Evolutionary conservation across 2,797 vertebrate genomes (phyloP).

Genomic region (Molothrus aeneus): DNA sequence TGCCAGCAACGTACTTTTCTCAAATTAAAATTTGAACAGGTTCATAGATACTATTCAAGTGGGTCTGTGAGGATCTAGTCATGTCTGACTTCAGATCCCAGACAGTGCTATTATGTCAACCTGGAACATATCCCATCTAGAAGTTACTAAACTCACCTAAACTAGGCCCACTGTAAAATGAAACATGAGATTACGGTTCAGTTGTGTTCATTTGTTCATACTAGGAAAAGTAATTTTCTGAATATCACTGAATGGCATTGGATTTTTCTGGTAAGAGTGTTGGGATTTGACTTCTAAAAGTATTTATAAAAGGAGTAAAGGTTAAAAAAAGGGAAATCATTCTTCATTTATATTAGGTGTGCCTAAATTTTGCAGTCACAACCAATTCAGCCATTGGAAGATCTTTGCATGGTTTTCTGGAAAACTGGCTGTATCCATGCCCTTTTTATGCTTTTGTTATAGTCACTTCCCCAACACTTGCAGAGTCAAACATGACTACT

Average conservation of each 20-base stretch:
- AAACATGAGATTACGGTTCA: not conserved
- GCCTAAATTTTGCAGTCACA: not conserved
- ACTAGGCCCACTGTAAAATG: not conserved
- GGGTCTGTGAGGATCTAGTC: not conserved
- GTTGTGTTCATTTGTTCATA: not conserved
- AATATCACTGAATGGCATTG: not conserved
- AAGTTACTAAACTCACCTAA: not conserved
- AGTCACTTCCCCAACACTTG: not conserved
- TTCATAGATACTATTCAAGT: not conserved
- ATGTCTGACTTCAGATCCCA: not conserved
- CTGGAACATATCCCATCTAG: not conserved
- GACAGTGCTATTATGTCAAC: not conserved
- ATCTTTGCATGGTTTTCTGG: not conserved
- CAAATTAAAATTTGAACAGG: conserved; percentile 68
- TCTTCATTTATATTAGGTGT: not conserved
- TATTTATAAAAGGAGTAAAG: not conserved
- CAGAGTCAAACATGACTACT: not conserved
- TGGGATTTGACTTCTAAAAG: conserved; percentile 27
- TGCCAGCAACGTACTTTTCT: conserved; percentile 39
- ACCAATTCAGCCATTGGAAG: not conserved
- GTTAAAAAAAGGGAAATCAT: not conserved
- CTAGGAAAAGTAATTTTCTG: not conserved
- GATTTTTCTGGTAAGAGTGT: not conserved
- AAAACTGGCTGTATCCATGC: not conserved
- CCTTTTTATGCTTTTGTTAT: not conserved